Evolutionary conservation across 2,113 vertebrate species (phyloP).

Genomic region (Ramphastos sulfuratus): DNA sequence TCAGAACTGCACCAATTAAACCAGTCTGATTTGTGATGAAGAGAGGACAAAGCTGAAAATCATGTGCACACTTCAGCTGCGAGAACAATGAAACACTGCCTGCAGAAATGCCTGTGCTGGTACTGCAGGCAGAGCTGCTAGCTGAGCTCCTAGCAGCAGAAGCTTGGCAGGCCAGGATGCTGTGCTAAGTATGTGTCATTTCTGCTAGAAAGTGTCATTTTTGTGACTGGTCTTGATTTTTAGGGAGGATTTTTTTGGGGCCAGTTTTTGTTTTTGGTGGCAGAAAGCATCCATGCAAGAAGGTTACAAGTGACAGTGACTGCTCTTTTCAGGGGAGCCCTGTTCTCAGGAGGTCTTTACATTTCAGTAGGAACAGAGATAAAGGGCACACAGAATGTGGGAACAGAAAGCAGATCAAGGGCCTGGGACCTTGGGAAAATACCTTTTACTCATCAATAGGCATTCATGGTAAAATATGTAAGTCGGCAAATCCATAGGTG

Average conservation of each 20-base stretch:
- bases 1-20: background rate
- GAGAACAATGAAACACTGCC: background rate
- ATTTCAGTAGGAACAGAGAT: background rate
- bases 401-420: background rate
- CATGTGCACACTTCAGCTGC: background rate
- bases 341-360: background rate
- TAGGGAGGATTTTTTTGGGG: background rate
- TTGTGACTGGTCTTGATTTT: background rate
- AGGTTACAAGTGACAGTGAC: accelerated
- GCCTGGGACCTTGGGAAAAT: background rate
- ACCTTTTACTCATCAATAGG: background rate
- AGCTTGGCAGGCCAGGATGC: background rate
- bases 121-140: background rate
- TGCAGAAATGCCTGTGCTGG: background rate
- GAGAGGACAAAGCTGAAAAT: background rate
- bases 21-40: background rate
- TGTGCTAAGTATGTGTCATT: background rate
- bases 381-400: background rate
- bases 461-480: background rate
- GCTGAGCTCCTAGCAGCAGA: background rate
- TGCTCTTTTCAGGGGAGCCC: background rate
- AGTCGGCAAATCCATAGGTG: background rate
- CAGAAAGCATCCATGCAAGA: background rate
- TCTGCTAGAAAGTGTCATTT: background rate
- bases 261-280: background rate